Conservation (phyloP, 2,888 invertebrate species). For the Nineta flava region DNA sequence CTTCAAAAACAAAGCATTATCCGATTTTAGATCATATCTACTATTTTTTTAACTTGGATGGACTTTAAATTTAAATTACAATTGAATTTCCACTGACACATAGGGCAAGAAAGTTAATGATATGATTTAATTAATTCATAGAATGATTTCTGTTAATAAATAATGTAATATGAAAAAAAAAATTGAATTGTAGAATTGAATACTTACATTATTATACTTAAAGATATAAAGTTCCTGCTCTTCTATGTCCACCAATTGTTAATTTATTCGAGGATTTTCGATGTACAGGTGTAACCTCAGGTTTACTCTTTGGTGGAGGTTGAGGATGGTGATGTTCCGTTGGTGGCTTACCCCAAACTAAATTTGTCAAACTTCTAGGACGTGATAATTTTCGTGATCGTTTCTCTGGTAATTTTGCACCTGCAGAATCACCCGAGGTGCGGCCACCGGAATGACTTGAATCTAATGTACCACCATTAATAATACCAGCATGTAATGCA, state of each 20-base stretch:
- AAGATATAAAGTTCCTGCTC: slow-evolving; percentile 5
- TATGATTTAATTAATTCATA: too few species aligned
- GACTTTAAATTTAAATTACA: too few species aligned
- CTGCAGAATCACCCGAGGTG: slow-evolving; percentile 66
- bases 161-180: too few species aligned
- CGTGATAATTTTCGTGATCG: slow-evolving; percentile 64
- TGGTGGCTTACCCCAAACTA: slow-evolving; percentile 48
- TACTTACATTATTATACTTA: slow-evolving; percentile 1
- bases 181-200: neutral
- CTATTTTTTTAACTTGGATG: too few species aligned
- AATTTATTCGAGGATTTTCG: slow-evolving; percentile 6
- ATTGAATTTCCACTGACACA: too few species aligned
- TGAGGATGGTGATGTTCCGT: neutral
- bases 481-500: slow-evolving; percentile 3
- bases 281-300: slow-evolving; percentile 6
- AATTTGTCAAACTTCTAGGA: slow-evolving; percentile 72
- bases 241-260: slow-evolving; percentile 6
- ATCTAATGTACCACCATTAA: slow-evolving; percentile 45
- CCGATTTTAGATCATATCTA: too few species aligned
- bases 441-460: slow-evolving; percentile 80
- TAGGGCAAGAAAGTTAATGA: too few species aligned
- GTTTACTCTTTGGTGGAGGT: slow-evolving; percentile 2
- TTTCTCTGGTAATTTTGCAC: slow-evolving; percentile 68
- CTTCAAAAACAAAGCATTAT: too few species aligned
- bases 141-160: too few species aligned